Percentiles rank a stretch among this genome's conserved stretches.
Conservation (phyloP, 2,888 invertebrate genomes). For the Caenorhabditis sp. region DNA sequence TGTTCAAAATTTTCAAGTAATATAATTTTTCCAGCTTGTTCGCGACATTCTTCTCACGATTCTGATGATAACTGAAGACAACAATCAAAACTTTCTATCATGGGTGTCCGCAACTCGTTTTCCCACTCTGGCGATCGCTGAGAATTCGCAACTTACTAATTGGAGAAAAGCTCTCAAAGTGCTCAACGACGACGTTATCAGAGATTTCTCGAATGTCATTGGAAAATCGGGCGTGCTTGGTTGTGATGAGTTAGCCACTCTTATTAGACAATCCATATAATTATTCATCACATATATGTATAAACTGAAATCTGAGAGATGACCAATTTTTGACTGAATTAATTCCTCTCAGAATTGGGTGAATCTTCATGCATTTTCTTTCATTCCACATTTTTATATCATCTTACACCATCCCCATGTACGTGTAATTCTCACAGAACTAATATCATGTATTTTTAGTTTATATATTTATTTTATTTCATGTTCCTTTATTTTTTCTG, state of each 20-base stretch:
- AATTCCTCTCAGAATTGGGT: slow-evolving; percentile 25
- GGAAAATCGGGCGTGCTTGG: slow-evolving; percentile 26
- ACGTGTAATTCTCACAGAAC: neutral
- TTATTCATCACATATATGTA: neutral
- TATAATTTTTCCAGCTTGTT: slow-evolving; percentile 44
- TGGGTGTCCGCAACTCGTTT: slow-evolving; percentile 25
- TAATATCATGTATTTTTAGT: neutral
- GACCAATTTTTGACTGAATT: slow-evolving; percentile 12
- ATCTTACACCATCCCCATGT: neutral
- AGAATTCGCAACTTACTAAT: slow-evolving; percentile 4
- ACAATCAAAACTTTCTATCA: slow-evolving; percentile 31
- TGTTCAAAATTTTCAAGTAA: too few species aligned
- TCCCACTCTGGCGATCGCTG: slow-evolving; percentile 21
- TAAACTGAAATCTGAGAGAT: slow-evolving; percentile 23
- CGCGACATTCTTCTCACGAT: slow-evolving; percentile 49
- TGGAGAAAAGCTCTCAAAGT: slow-evolving; percentile 29
- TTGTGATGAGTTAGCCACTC: slow-evolving; percentile 20
- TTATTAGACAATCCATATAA: slow-evolving; percentile 21
- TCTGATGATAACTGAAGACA: slow-evolving; percentile 34
- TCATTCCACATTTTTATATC: slow-evolving; percentile 11
- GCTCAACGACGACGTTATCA: slow-evolving; percentile 19
- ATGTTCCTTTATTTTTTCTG: neutral
- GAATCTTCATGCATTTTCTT: slow-evolving; percentile 23
- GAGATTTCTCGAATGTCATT: slow-evolving; percentile 22
- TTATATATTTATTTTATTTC: neutral